Evolutionary conservation across 2,888 invertebrate genomes (phyloP), one percentile per base, ranked within the genome.

Genomic region (Spatulosminthurus flaviceps): DNA sequence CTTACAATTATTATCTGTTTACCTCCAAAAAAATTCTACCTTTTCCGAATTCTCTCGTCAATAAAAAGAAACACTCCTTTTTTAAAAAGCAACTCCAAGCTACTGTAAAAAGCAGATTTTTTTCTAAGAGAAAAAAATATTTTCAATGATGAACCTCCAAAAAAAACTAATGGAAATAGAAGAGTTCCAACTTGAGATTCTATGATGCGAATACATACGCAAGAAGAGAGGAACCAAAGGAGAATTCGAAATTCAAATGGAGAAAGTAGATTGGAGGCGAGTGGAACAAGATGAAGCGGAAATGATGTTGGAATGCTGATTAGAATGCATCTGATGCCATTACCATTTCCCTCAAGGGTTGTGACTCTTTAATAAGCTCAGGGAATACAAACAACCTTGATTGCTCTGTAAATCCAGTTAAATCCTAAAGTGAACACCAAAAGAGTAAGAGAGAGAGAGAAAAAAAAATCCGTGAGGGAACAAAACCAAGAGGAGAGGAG

Each of bases 311-410:
- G 76, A 72, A 70, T 64, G 64, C 78, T 80, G 83, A 83, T 83
- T 83, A 83, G 81, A 78, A 83, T 83, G 81, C 81, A 80, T 81
- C 81, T 78, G 69, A 71, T 78, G 75, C 67, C 73, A 79, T 79
- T 81, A 81, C 77, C 34, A 69, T 77, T 75, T 80, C 78, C 79
- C 81, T 51, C 22, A 69, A 78, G 76, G 72, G 74, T 72, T 78
- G 77, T 80, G 76, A 72, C 78, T 73, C 75, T 76, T 61, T 79
- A 79, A 81, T 81, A 67, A 81, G 79, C 79, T 81, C 28, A 43
- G 82, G 81, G 82, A 82, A 81, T 82, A 81, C 79, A 81, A 80
- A 82, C 78, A 82, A 81, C 79, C 76, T 80, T 81, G 79, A 81
- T 81, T 82, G 78, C 81, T 71, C 78, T 80, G 75, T 76, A 81